Conservation (phyloP, 1,140 invertebrate species). For the Carposina sasakii region DNA sequence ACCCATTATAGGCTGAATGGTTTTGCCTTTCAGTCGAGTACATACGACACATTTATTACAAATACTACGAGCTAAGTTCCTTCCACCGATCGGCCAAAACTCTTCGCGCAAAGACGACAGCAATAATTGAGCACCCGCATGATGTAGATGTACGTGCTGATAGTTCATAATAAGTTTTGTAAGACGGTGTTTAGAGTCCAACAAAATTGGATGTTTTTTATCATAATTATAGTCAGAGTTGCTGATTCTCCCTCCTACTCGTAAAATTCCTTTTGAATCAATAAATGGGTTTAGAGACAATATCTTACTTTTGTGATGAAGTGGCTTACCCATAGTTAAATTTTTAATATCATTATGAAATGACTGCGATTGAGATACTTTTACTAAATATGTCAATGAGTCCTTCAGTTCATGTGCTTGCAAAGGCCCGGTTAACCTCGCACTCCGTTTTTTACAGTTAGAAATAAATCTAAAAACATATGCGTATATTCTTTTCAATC, state of each 20-base stretch:
- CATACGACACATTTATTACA: constrained; percentile 4
- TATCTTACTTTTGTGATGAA: background rate
- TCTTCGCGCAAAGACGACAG: constrained; percentile 4
- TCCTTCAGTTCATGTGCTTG: background rate
- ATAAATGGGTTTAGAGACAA: constrained; percentile 4
- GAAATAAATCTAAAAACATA: constrained; percentile 1
- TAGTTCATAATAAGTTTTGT: background rate
- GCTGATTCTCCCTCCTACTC: background rate
- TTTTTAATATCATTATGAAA: background rate
- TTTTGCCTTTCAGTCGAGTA: constrained; percentile 2
- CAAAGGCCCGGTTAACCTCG: background rate
- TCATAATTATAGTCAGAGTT: constrained; percentile 1
- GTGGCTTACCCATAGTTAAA: background rate
- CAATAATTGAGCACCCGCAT: constrained; percentile 12
- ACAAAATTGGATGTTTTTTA: background rate
- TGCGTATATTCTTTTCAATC: background rate
- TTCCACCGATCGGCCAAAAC: constrained; percentile 13
- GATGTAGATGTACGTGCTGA: constrained; percentile 2
- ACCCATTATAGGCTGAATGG: constrained; percentile 17
- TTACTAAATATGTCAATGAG: background rate
- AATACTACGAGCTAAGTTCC: constrained; percentile 1
- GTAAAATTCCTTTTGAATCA: background rate
- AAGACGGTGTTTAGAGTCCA: background rate
- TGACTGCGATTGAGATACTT: background rate
- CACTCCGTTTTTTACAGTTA: background rate